Percentiles rank a stretch among this genome's conserved stretches.
Evolutionary conservation across 1,140 invertebrate species (phyloP).

Genomic region (Mesaphorura yosii): DNA sequence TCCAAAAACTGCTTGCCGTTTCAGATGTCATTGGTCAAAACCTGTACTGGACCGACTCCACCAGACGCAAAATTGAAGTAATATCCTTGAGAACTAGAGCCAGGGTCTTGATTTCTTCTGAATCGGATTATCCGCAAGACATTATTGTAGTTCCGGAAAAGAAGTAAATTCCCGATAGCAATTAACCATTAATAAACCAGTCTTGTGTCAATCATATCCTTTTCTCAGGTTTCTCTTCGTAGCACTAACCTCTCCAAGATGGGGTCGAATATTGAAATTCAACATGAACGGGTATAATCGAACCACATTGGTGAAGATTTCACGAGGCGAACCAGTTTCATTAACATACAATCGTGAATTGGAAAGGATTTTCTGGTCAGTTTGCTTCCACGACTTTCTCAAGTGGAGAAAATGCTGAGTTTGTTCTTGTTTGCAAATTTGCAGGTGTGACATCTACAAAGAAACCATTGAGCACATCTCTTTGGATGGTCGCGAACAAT

Average conservation of each 20-base stretch:
- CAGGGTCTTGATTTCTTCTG: conserved; percentile 34
- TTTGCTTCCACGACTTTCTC: not conserved
- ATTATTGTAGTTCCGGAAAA: conserved; percentile 27
- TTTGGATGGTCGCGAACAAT: conserved; percentile 10
- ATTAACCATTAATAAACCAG: no score
- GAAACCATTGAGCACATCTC: conserved; percentile 20
- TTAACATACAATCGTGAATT: conserved; percentile 22
- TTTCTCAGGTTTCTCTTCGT: conserved; percentile 22
- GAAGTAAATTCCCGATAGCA: conserved; percentile 8
- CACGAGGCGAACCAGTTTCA: conserved; percentile 19
- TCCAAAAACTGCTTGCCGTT: not conserved
- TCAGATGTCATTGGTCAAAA: conserved; percentile 27
- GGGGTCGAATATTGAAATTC: conserved; percentile 24
- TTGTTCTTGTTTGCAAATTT: not conserved
- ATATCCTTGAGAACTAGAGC: conserved; percentile 42
- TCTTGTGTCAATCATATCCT: no score
- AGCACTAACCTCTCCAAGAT: conserved; percentile 6
- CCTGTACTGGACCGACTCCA: conserved; percentile 66
- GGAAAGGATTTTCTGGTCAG: conserved; percentile 23
- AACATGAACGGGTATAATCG: conserved; percentile 17
- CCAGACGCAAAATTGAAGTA: conserved; percentile 58
- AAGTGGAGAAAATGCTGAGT: not conserved
- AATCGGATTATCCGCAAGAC: conserved; percentile 13
- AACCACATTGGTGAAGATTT: conserved; percentile 4
- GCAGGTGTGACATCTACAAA: conserved; percentile 17